Base-by-base conservation (phyloP, 2,888 invertebrate species). In the Baccha elongata region DNA sequence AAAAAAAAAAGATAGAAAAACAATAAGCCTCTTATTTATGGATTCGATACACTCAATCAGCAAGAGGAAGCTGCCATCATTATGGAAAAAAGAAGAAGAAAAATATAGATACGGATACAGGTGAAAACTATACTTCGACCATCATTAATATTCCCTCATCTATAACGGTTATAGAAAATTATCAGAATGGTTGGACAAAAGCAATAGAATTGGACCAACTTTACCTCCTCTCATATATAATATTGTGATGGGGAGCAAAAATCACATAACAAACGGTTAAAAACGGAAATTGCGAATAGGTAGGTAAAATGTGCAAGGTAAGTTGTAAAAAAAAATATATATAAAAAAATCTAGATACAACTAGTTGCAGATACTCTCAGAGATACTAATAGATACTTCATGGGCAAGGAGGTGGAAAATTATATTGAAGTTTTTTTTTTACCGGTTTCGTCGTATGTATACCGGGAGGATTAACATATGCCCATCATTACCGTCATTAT, bases 21-120 rank as follows among this genome's bases (percentile, higher is more conserved):
- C 67, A 79, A 71, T 81, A 75, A 75, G 71, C 81, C 19, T 46
- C 52, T 81, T 81, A 48, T 3, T 71, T 75, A 72, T 62, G 55
- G 48, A 65, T 71, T 80, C 52, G 40, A 69, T 60, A 37, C 32
- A 40, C 48, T 40, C 58, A 75, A 65, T 75, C 46, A 35, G 50
- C 44, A 71, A 67, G 53, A 72, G 81, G 81, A 81, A 81, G 71
- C 81, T 71, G 68, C 26, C n/a, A 69, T 48, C 48, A 17, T 42
- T 65, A 67, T 58, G 17, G 40, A 42, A 64, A 40, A 19, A 15
- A 44, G 35, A 35, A 64, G 60, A 60, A 37, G 48, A 69, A 58
- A 40, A 13, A 35, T 44, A 64, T 32, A 50, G 42, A 58, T 40
- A 67, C 53, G 32, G 68, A 73, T 48, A 44, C 79, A 73, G 73